Percentiles rank a stretch among this genome's conserved stretches.
Evolutionary conservation across 2,888 invertebrate genomes (phyloP).

Genomic region (Creontiades dilutus): DNA sequence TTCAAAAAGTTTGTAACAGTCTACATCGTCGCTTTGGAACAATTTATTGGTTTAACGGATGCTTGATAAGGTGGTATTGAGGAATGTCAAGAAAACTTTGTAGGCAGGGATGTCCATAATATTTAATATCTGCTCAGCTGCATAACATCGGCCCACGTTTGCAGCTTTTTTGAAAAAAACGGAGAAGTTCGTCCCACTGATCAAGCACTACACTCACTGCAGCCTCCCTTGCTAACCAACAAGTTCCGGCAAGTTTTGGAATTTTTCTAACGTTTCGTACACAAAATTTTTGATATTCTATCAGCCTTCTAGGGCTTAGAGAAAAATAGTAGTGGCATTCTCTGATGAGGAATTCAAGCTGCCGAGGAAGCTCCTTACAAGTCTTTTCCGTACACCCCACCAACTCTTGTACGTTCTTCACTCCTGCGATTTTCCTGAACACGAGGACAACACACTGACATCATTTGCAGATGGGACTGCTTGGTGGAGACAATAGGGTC

Average conservation of each 20-base stretch:
- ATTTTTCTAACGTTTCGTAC: not conserved
- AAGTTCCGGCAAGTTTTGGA: not conserved
- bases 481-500: too few species aligned
- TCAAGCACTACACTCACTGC: not conserved
- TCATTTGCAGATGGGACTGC: too few species aligned
- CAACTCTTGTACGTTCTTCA: too few species aligned
- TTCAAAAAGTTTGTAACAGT: not conserved
- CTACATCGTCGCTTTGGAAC: not conserved
- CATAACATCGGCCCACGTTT: not conserved
- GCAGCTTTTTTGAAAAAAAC: constrained; percentile 7
- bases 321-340: constrained; percentile 28
- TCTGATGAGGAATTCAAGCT: not conserved
- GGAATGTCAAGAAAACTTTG: not conserved
- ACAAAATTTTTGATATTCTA: constrained; percentile 12
- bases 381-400: not conserved
- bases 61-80: not conserved
- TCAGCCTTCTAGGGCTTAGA: not conserved
- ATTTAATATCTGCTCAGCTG: not conserved
- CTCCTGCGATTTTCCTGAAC: too few species aligned
- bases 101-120: constrained; percentile 9
- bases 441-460: too few species aligned
- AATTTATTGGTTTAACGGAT: too few species aligned
- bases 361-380: constrained; percentile 5
- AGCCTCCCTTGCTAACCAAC: constrained; percentile 1
- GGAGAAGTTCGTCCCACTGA: not conserved